Evolutionary conservation across 2,888 invertebrate genomes (phyloP).

Genomic region (Agriotes lineatus): DNA sequence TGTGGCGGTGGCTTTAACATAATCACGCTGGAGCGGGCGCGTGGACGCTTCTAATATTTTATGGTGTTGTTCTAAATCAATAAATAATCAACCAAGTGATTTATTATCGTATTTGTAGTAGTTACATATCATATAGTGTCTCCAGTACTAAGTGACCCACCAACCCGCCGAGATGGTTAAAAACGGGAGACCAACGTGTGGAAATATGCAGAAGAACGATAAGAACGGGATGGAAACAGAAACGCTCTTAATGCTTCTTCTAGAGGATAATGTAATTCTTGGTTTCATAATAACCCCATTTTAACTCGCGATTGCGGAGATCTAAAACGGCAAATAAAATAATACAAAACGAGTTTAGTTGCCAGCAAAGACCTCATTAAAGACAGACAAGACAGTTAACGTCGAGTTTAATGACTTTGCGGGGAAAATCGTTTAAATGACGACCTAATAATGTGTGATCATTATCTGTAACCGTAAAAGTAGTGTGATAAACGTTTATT

Average conservation of each 20-base stretch:
- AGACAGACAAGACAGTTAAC: conserved; percentile 45
- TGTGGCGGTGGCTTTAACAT: not conserved
- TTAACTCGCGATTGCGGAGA: conserved; percentile 35
- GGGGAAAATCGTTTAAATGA: conserved; percentile 46
- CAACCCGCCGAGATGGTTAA: not conserved
- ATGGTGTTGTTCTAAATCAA: conserved; percentile 7
- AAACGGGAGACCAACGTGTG: not conserved
- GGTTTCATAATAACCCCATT: conserved; percentile 33
- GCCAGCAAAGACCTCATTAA: conserved; percentile 41
- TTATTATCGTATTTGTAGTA: conserved; percentile 16
- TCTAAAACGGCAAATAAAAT: conserved; percentile 39
- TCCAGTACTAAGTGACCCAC: not conserved
- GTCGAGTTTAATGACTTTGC: conserved; percentile 43
- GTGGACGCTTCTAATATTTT: conserved; percentile 2
- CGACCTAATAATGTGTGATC: conserved; percentile 47
- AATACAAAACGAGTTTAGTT: conserved; percentile 43
- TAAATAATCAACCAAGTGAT: conserved; percentile 9
- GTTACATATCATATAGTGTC: conserved; percentile 13
- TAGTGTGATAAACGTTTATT: conserved; percentile 45
- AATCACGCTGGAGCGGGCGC: not conserved
- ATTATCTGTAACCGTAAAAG: conserved; percentile 45
- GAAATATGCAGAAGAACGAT: not conserved
- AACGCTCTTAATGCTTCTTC: not conserved
- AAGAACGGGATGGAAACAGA: not conserved
- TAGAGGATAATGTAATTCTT: conserved; percentile 6